Evolutionary conservation across 2,797 vertebrate genomes (phyloP).

Genomic region (Tangara arthus): DNA sequence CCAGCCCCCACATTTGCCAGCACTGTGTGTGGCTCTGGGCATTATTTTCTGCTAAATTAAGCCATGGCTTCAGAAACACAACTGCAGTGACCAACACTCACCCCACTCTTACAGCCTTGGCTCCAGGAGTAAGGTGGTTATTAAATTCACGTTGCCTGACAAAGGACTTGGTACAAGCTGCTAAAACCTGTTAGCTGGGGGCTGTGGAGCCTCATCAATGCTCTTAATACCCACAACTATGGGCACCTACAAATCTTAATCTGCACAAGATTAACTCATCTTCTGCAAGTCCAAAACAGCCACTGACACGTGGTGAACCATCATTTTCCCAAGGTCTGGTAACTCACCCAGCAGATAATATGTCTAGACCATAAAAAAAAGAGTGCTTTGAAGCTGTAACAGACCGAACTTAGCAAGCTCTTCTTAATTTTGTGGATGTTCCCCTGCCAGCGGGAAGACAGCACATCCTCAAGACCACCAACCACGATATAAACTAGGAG

Average conservation of each 20-base stretch:
- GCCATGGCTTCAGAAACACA: neutral
- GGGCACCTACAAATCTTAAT: neutral
- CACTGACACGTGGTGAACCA: neutral
- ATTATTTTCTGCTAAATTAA: neutral
- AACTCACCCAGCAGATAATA: constrained; percentile 14
- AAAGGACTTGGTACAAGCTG: neutral
- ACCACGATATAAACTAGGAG: neutral
- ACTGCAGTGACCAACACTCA: neutral
- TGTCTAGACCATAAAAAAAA: neutral
- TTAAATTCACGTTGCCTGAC: neutral
- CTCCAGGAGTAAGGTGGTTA: neutral
- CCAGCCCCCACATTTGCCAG: neutral
- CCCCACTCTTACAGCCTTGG: neutral
- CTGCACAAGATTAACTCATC: constrained; percentile 19
- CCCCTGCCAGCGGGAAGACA: neutral
- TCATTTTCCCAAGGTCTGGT: constrained; percentile 19
- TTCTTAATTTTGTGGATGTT: neutral
- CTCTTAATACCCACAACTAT: neutral
- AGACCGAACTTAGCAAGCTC: neutral
- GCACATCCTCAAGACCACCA: neutral
- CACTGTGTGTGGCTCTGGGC: neutral
- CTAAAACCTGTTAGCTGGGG: neutral
- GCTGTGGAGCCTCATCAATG: neutral
- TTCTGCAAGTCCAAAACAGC: neutral
- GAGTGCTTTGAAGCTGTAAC: neutral